A percentile compares a stretch with the other conserved stretches of the same genome.
These are phyloP conservation scores for Balaenoptera acutorostrata DNA, from an alignment of 2,113 vertebrate species.

Conservation along the genomic window DNA sequence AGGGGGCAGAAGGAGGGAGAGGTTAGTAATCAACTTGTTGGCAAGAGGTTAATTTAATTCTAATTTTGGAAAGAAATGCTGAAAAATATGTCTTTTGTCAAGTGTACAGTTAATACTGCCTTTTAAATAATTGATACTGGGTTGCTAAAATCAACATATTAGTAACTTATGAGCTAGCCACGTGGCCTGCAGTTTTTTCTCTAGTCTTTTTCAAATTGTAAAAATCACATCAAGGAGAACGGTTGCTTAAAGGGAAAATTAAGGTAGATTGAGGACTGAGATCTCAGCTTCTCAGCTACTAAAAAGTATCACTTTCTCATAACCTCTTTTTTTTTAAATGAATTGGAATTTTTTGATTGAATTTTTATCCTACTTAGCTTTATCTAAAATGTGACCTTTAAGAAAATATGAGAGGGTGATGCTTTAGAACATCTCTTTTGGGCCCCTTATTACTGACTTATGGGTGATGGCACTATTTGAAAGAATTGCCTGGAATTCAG, in stretches of 20 bases:
- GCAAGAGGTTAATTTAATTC: neutral
- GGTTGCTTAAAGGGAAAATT: slow-evolving; percentile 14
- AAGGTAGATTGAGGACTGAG: neutral
- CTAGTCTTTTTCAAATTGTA: neutral
- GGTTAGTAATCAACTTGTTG: neutral
- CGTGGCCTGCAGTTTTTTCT: neutral
- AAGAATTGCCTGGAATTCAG: neutral
- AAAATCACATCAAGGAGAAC: neutral
- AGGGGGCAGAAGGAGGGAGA: neutral
- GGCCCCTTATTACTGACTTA: neutral
- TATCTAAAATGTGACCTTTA: neutral
- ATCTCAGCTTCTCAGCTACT: neutral
- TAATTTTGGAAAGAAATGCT: slow-evolving; percentile 22
- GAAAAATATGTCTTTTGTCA: neutral
- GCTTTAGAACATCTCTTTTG: neutral
- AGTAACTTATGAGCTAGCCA: neutral
- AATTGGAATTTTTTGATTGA: neutral
- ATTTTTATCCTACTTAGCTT: neutral
- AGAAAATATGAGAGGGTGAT: neutral
- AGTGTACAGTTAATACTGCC: neutral
- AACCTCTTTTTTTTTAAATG: neutral
- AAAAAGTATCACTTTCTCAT: slow-evolving; percentile 11
- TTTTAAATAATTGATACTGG: neutral
- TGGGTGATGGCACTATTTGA: neutral
- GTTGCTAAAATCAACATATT: neutral